Evolutionary conservation across 2,888 invertebrate species (phyloP), one percentile per base, ranked within the genome.

Genomic region (Ecdyonurus torrentis): DNA sequence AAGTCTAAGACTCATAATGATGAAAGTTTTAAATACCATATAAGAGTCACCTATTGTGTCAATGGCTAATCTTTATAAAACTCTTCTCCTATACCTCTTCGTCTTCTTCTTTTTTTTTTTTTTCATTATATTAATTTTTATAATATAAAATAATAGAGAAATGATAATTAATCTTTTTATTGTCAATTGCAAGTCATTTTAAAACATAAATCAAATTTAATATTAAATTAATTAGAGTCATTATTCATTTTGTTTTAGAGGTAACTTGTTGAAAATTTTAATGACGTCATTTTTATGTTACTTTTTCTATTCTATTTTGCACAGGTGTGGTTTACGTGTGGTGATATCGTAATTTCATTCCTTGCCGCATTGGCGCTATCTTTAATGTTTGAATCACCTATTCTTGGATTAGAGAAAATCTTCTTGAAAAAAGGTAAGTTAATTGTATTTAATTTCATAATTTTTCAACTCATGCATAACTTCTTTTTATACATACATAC

Each of bases 361-460:
- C 52, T 67, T 7, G 65, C 69, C 25, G 72, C 71, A 10, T 68
- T 72, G 25, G 59, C 69, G 24, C 63, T 73, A 2, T 69, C 70
- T 19, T 66, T 72, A 66, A 50, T 70, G 2, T 72, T 71, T 60
- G 72, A 73, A 65, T 68, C 71, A 19, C 72, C 72, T 3, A 67
- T 72, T 58, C 67, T 72, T 61, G 69, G 67, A 5, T 55, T 73
- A n/a, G 72, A 72, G 64, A 72, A 71, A 67, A 66, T 70, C 1
- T 52, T 70, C 25, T 65, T 70, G 15, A 52, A 59, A 59, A 25
- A 37, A 58, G 37, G 37, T 37, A 22, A 7, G 55, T 55, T 20
- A 55, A 55, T 55, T n/a, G n/a, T n/a, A n/a, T n/a, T n/a, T n/a
- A n/a, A n/a, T n/a, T n/a, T n/a, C n/a, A n/a, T n/a, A n/a, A n/a